These are phyloP conservation scores for Eurois occulta DNA, from an alignment of 2,888 invertebrate genomes.

Conservation along the genomic window DNA sequence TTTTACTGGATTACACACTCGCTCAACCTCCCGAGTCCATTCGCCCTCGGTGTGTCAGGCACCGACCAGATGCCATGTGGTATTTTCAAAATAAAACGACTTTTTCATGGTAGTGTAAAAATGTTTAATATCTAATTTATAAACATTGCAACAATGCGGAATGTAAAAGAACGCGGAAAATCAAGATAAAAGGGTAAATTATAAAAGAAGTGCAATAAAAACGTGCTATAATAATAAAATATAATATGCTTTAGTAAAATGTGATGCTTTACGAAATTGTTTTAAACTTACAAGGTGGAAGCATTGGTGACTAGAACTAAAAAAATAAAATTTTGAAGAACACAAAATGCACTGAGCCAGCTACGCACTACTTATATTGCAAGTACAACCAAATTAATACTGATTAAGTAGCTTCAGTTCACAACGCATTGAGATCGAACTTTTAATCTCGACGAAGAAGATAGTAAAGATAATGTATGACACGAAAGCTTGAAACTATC, in stretches of 20 bases:
- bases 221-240: slow-evolving; percentile 68
- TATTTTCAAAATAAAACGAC: slow-evolving; percentile 49
- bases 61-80: neutral
- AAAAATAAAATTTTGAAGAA: slow-evolving; percentile 72
- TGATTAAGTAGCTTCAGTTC: slow-evolving; percentile 43
- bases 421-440: slow-evolving; percentile 50
- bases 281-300: slow-evolving; percentile 76
- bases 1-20: neutral
- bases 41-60: neutral
- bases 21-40: neutral
- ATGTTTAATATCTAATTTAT: slow-evolving; percentile 76
- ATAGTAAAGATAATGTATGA: slow-evolving; percentile 4
- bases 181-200: slow-evolving; percentile 64
- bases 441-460: slow-evolving; percentile 17
- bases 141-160: slow-evolving; percentile 82
- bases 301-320: slow-evolving; percentile 86
- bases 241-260: slow-evolving; percentile 70
- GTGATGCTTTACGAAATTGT: slow-evolving; percentile 78
- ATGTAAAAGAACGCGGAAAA: slow-evolving; percentile 76
- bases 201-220: slow-evolving; percentile 76
- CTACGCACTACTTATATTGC: slow-evolving; percentile 50
- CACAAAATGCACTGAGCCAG: slow-evolving; percentile 62
- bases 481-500: slow-evolving; percentile 1
- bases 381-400: slow-evolving; percentile 60
- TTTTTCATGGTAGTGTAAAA: slow-evolving; percentile 70